phyloP scores from a whole-genome alignment of 2,113 vertebrate genomes.

The Acanthisitta chloris region DNA sequence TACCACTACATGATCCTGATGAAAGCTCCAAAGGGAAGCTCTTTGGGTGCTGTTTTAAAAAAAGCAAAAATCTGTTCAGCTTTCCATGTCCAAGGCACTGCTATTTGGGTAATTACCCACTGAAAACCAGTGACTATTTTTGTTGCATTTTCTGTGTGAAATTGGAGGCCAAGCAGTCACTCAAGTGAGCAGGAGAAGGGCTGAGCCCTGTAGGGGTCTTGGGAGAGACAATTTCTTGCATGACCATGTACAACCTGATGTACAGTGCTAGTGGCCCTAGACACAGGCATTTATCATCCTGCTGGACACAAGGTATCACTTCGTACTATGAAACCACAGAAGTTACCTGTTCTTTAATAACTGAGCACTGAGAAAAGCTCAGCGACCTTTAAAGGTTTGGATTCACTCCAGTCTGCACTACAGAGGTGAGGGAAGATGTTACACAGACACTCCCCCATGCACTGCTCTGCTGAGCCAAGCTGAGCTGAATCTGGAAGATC shows the following conservation, averaged over 20 bases:
- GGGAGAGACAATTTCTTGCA: background rate
- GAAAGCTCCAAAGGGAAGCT: background rate
- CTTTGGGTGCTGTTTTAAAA: background rate
- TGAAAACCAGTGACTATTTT: background rate
- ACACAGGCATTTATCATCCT: background rate
- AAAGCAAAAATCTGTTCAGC: background rate
- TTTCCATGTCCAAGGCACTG: background rate
- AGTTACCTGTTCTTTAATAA: background rate
- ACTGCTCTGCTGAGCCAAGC: background rate
- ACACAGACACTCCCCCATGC: fast-evolving
- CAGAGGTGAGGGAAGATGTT: background rate
- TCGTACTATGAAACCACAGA: background rate
- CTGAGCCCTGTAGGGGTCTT: background rate
- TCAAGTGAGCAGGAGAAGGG: background rate
- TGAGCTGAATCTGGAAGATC: background rate
- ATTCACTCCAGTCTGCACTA: background rate
- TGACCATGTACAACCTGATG: background rate
- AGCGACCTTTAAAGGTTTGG: background rate
- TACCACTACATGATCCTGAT: background rate
- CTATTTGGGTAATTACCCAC: background rate
- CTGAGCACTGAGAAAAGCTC: background rate
- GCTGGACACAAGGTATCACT: background rate
- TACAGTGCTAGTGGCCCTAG: background rate
- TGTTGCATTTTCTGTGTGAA: background rate
- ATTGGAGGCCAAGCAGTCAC: background rate